Base-by-base conservation (phyloP, 2,797 vertebrate genomes). In the Mormyrus hasselquistii region DNA sequence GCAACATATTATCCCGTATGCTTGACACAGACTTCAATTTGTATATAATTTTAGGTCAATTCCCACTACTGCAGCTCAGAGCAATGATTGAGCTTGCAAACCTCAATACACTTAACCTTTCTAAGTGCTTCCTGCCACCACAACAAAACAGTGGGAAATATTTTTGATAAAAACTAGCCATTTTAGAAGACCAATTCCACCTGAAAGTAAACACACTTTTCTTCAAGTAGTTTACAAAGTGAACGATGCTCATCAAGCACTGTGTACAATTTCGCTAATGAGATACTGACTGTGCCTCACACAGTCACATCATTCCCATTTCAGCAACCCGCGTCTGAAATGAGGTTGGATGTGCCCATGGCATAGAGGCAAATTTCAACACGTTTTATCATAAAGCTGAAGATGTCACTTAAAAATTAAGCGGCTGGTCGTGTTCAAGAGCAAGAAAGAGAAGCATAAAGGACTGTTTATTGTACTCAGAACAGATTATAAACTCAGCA, bases 391-490 rank as follows among this genome's bases (percentile, higher is more conserved):
- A 69, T 12, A 69, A 34, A 69, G 62, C 62, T 14, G 62, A 29
- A 65, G 9, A 12, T 4, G 62, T 29, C 62, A 29, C 9, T 12
- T 25, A 69, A 25, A 4, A 34, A 69, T 29, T 12, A 69, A 34
- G 38, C 5, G 2, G 38, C 16, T 50, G n/a, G 8, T 19, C 79
- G 3, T 14, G 14, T 53, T 12, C 38, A 14, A 91, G 90, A 94
- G 90, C 90, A 90, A 41, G 91, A 91, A 92, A 94, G 93, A 91
- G 93, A 94, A 96, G 94, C 95, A 94, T 94, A 94, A 93, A 94
- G 93, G 92, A 96, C 94, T 93, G 93, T 99, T 99, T 98, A 99
- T 98, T 98, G 97, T 98, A 98, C 97, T 97, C 96, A 97, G 97
- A 97, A 97, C 97, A 98, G 97, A 98, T 97, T 94, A 96, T 95